Percentiles rank a stretch among this genome's conserved stretches.
phyloP scores from a whole-genome alignment of 2,797 vertebrate genomes.

The Etheostoma perlongum region DNA sequence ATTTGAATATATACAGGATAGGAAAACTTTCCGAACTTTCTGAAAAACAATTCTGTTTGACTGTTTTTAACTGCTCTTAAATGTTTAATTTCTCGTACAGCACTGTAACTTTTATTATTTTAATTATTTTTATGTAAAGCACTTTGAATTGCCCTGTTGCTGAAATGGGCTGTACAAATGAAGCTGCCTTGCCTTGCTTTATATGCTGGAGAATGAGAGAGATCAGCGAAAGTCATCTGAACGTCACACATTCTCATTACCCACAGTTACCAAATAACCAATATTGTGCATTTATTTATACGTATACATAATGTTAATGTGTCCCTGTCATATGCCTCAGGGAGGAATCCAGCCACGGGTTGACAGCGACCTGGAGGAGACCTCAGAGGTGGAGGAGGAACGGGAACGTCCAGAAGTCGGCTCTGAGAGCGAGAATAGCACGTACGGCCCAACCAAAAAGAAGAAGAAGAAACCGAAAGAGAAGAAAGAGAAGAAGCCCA shows the following conservation, averaged over 20 bases:
- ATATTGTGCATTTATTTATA: background rate
- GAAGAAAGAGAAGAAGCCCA: conserved; percentile 94
- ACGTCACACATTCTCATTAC: background rate
- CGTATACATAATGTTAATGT: background rate
- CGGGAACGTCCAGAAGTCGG: conserved; percentile 84
- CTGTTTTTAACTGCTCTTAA: too few species aligned
- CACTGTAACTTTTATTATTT: too few species aligned
- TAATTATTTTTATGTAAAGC: too few species aligned
- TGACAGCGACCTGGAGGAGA: conserved; percentile 89
- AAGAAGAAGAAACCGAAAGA: conserved; percentile 97
- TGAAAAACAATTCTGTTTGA: too few species aligned
- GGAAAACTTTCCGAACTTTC: too few species aligned
- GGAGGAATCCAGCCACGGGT: conserved; percentile 63
- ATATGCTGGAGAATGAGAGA: background rate
- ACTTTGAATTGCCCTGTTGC: too few species aligned
- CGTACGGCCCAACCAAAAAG: conserved; percentile 93
- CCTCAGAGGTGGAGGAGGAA: conserved; percentile 89
- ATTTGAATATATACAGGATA: too few species aligned
- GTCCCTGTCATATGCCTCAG: conserved; percentile 41
- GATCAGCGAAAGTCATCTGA: background rate
- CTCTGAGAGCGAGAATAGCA: conserved; percentile 94
- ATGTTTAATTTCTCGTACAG: too few species aligned
- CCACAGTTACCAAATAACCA: background rate
- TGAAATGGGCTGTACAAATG: too few species aligned
- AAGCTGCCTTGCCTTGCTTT: too few species aligned